Conservation (phyloP, 1,140 invertebrate genomes). For the Palaemon carinicauda region DNA sequence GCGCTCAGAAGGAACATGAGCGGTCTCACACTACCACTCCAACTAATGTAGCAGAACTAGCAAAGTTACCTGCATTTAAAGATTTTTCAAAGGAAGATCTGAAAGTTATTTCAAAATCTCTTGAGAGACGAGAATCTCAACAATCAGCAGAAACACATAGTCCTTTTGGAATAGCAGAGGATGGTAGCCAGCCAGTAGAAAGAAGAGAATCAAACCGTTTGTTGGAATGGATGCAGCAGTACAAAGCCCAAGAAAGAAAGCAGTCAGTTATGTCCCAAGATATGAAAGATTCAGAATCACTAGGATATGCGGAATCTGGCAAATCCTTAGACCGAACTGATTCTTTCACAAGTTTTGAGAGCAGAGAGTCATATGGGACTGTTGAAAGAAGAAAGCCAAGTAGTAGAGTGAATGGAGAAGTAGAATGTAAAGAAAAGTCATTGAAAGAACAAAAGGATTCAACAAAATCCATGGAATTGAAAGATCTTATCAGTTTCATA, state of each 20-base stretch:
- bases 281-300: not conserved
- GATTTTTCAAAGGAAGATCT: slow-evolving; percentile 50
- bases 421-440: no score
- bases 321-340: slow-evolving; percentile 8
- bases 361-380: slow-evolving; percentile 26
- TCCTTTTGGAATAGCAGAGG: not conserved
- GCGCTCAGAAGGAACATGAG: slow-evolving; percentile 15
- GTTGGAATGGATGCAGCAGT: slow-evolving; percentile 45
- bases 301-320: not conserved
- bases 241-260: slow-evolving; percentile 26
- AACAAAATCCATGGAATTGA: no score
- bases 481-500: no score
- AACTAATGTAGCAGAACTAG: slow-evolving; percentile 24
- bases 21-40: slow-evolving; percentile 8
- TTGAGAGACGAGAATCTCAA: slow-evolving; percentile 40
- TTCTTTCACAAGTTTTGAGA: not conserved
- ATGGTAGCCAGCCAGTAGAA: slow-evolving; percentile 12
- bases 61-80: slow-evolving; percentile 44
- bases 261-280: not conserved
- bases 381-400: not conserved
- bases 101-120: slow-evolving; percentile 48
- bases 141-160: slow-evolving; percentile 1
- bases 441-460: no score
- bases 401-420: no score
- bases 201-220: slow-evolving; percentile 37